Base-by-base conservation (phyloP, 2,888 invertebrate species). In the Ophioninae sp. region DNA sequence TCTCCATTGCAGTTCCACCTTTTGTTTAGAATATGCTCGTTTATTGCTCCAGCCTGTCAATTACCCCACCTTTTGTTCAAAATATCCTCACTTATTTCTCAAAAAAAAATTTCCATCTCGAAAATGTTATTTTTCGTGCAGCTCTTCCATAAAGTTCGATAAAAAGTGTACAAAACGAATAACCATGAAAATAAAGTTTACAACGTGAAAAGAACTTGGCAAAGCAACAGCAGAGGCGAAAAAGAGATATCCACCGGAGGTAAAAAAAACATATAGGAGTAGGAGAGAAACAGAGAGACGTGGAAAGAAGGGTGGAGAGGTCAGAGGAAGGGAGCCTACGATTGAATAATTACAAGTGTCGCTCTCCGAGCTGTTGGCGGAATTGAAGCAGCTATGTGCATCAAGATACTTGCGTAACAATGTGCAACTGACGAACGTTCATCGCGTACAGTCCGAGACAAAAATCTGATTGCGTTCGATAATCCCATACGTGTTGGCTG, bases 311-410 rank as follows among this genome's bases (percentile, higher is more conserved):
- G 23, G 72, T 8, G 22, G 59, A 59, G 59, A 22, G 22, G 69
- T 51, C 61, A 68, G 41, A 61, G 22, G 67, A 41, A 67, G 20
- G n/a, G 58, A 67, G 56, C 41, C 63, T 63, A 72, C 44, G 76
- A 83, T 83, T 83, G 79, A 79, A 83, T 80, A 79, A 79, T 83
- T 76, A 63, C 83, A 79, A 79, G 83, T 77, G 67, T 72, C 76
- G 79, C 82, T 83, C 79, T 72, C 51, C 72, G 75, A 83, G 82
- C 75, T 75, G 75, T 76, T 83, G 75, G 72, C 71, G 68, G 79
- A 73, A 75, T 76, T 72, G 76, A 64, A 79, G 67, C 67, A 61
- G 67, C 67, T 64, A 68, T 58, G 79, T 76, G 68, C 76, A 79
- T 67, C 41, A 68, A 76, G 67, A 56, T 58, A 79, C 65, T 83